phyloP scores from a whole-genome alignment of 2,888 invertebrate species.

The Agrotis segetum region DNA sequence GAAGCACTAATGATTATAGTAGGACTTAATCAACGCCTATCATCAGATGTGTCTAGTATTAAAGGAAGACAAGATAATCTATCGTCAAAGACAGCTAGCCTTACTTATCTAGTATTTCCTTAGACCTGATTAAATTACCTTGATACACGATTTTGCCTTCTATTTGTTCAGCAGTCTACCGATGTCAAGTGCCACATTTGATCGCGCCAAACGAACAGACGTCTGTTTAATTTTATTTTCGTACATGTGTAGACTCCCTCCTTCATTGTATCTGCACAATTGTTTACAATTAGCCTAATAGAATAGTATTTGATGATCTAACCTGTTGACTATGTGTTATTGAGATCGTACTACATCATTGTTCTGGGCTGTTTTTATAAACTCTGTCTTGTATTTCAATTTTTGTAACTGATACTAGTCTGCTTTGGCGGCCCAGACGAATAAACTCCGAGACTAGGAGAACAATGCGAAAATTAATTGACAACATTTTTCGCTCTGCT shows the following conservation, averaged over 20 bases:
- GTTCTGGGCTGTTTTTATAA: constrained; percentile 10
- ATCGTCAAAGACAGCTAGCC: neutral
- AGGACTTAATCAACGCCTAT: constrained; percentile 1
- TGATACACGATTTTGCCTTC: constrained; percentile 1
- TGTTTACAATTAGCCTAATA: constrained; percentile 65
- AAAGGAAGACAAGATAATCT: neutral
- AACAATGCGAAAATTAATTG: constrained; percentile 37
- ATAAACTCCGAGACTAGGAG: constrained; percentile 10
- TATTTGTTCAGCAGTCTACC: neutral
- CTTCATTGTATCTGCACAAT: constrained; percentile 52
- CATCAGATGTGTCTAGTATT: neutral
- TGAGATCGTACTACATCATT: constrained; percentile 9
- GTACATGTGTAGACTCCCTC: constrained; percentile 34
- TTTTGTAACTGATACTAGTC: constrained; percentile 9
- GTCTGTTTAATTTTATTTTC: constrained; percentile 52
- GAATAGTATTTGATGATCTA: constrained; percentile 62
- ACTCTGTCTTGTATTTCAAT: constrained; percentile 12
- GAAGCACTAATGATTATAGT: neutral
- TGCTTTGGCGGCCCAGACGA: constrained; percentile 10
- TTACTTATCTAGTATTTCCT: neutral
- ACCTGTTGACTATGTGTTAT: constrained; percentile 45
- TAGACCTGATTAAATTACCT: neutral
- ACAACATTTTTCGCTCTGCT: constrained; percentile 26
- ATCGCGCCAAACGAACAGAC: constrained; percentile 32
- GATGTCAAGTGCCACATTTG: constrained; percentile 32